Evolutionary conservation across 2,797 vertebrate species (phyloP).

Genomic region (Sebastes dallii): DNA sequence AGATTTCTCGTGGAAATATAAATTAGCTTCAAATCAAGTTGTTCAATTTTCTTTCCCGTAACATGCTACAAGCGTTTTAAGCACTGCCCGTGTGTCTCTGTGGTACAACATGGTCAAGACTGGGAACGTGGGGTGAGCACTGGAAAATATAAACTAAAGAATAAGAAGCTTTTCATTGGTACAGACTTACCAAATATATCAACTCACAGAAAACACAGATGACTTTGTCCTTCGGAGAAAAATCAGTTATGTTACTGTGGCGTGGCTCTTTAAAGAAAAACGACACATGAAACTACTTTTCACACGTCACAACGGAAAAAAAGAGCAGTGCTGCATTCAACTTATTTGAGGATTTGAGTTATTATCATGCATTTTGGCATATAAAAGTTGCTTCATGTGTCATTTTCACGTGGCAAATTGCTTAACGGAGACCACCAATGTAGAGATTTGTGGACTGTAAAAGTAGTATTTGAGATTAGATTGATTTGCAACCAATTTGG

Average conservation of each 20-base stretch:
- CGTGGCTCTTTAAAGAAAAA: slow-evolving; percentile 37
- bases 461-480: slow-evolving; percentile 15
- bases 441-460: slow-evolving; percentile 1
- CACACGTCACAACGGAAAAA: not conserved
- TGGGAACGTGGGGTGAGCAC: slow-evolving; percentile 77
- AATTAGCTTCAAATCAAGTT: slow-evolving; percentile 93
- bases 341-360: not conserved
- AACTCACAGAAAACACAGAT: slow-evolving; percentile 25
- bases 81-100: slow-evolving; percentile 82
- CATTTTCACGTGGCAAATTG: slow-evolving; percentile 18
- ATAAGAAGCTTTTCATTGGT: slow-evolving; percentile 81
- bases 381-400: slow-evolving; percentile 31
- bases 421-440: slow-evolving; percentile 21
- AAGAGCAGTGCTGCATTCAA: slow-evolving; percentile 16
- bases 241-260: not conserved
- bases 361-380: slow-evolving; percentile 40
- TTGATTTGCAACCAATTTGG: slow-evolving; percentile 43
- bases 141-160: slow-evolving; percentile 42
- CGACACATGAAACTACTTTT: slow-evolving; percentile 35
- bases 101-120: slow-evolving; percentile 82
- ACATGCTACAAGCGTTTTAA: slow-evolving; percentile 89
- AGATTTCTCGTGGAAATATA: slow-evolving; percentile 89
- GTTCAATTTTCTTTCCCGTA: slow-evolving; percentile 77
- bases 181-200: slow-evolving; percentile 16
- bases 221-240: slow-evolving; percentile 7